Base-by-base conservation (phyloP, 2,797 vertebrate species). In the Lindbergichthys nudifrons region DNA sequence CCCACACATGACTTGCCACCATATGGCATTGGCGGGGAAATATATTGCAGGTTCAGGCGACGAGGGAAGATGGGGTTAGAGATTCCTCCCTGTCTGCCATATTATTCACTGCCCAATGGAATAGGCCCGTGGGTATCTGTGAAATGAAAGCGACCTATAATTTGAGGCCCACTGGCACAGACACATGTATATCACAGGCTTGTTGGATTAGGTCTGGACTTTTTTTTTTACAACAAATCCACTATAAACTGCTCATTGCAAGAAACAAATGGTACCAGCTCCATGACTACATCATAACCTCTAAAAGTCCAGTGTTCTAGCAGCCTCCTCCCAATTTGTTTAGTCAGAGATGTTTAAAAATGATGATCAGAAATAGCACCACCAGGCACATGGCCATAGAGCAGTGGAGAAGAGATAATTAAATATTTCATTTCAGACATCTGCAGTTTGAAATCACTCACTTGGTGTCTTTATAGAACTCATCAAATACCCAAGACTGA, bases 81-180 rank as follows among this genome's bases (percentile, higher is more conserved):
- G 81, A 87, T 81, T 82, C 61, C 74, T 80, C 83, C 79, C 70
- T n/a, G 63, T 61, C 85, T 81, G 72, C 77, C 75, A 58, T 83
- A 79, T 82, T 89, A 87, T 91, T 90, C 88, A 91, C 89, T 84
- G 86, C 85, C 82, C 85, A 67, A 67, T 70, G 64, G 81, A 89
- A 81, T 57, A 57, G 52, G 46, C 75, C 72, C 82, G 72, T 74
- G 78, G 81, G 70, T 76, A 57, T 72, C 65, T 82, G 75, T 54
- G 68, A 76, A 79, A 92, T 75, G 65, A 85, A 84, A 75, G 79
- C 51, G 74, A 80, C 73, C 70, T 64, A 73, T 85, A 77, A 85
- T 89, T 85, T 82, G 78, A 87, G 69, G 54, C 59, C 73, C 59
- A 48, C 61, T 87, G 89, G 88, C 79, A 89, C 66, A 85, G 73